Percentiles rank a stretch among this genome's conserved stretches.
Evolutionary conservation across 2,113 vertebrate genomes (phyloP).

Genomic region (Chloroceryle aenea): DNA sequence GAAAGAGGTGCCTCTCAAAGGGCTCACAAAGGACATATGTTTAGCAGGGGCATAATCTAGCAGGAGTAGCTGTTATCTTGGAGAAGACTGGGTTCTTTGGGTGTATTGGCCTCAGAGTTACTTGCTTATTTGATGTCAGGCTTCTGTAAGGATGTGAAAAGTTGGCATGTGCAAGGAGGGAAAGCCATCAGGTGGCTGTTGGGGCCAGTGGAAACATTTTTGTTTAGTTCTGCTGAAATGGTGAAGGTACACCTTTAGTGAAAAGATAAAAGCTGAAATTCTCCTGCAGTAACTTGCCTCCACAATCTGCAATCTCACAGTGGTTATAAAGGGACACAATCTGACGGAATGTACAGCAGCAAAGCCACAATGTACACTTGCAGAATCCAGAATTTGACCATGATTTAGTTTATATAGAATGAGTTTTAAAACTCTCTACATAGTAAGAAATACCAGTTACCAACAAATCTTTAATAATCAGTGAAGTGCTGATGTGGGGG

Average conservation of each 20-base stretch:
- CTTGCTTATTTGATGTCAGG: not conserved
- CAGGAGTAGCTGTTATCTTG: not conserved
- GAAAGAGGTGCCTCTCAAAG: not conserved
- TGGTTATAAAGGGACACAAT: not conserved
- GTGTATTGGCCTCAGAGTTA: not conserved
- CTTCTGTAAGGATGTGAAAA: not conserved
- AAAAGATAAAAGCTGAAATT: constrained; percentile 12
- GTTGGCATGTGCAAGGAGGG: not conserved
- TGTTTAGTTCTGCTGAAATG: not conserved
- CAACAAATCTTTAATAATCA: not conserved
- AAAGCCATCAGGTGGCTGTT: not conserved
- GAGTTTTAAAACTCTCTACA: not conserved
- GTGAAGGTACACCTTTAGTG: not conserved
- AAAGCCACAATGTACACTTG: not conserved
- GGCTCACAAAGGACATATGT: not conserved
- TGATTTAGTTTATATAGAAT: not conserved
- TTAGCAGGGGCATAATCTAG: not conserved
- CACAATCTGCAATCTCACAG: not conserved
- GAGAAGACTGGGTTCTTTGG: not conserved
- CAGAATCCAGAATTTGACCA: not conserved
- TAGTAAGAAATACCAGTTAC: not conserved
- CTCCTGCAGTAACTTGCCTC: not conserved
- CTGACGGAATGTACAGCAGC: not conserved
- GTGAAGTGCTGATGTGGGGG: not conserved
- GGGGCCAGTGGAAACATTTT: not conserved